Base-by-base conservation (phyloP, 2,888 invertebrate genomes). In the Serrognathus titanus region DNA sequence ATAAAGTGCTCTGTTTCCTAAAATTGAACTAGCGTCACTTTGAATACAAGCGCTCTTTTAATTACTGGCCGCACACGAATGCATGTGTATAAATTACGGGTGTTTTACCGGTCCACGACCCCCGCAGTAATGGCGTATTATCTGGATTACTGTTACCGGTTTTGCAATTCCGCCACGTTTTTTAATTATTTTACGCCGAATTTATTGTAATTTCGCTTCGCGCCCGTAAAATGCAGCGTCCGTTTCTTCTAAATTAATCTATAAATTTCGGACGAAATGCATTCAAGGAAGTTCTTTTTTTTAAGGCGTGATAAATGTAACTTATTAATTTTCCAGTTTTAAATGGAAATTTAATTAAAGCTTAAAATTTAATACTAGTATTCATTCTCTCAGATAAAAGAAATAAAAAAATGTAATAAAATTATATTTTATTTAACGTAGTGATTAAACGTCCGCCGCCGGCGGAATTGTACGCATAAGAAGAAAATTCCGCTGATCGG, bases 21-120 rank as follows among this genome's bases (percentile, higher is more conserved):
- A 31, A 31, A 31, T 31, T 31, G 24, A 39, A 12, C 39, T 7
- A n/a, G 12, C 39, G 12, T 39, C 39, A 12, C 39, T 39, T 39
- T 39, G 11, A 12, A 39, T 39, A 39, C 12, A 43, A 10, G 43
- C 43, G 12, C 20, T 20, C 43, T 11, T 43, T 43, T 43, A 43
- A 43, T 43, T 43, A 43, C 43, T 13, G 16, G 43, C 20, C 43
- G 43, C 43, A 20, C 20, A 43, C 43, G 43, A 43, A 3, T 11
- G 43, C 20, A 20, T 20, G 20, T 43, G 43, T 43, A 20, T 43
- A 43, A 16, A 43, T 16, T 16, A 16, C 20, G 16, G 8, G 43
- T 12, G 43, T 43, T 43, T 43, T 43, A 43, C 43, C 43, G 43
- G 43, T 43, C 16, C 43, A 43, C 43, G 43, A 43, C 43, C 43